Evolutionary conservation across 2,113 vertebrate species (phyloP), one percentile per base, ranked within the genome.

Genomic region (Puma concolor): DNA sequence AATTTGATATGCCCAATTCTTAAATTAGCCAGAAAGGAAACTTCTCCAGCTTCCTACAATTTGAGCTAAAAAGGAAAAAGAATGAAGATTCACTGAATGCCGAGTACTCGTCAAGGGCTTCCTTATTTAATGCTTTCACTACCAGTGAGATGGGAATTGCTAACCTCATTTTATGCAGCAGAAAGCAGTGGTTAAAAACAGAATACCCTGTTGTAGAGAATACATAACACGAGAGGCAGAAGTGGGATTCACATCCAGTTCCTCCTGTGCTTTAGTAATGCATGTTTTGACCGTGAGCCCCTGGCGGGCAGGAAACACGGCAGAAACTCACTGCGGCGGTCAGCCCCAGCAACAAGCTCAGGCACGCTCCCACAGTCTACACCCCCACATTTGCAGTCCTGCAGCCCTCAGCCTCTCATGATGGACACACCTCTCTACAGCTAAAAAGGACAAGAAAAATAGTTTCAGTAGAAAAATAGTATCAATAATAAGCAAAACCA

Each of bases 101-200:
- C n/a, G 15, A 66, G 21, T 64, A 36, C 36, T 41, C 50, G 36
- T 19, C 94, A 67, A 71, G 67, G 27, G 21, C 67, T 79, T 88
- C 80, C 71, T 81, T 86, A 72, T 50, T 89, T 89, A 80, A 93
- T 76, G 64, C 38, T 69, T 86, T 67, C 85, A 79, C 85, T n/a
- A n/a, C 48, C 50, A 63, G 69, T 36, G 31, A 50, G 54, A 94
- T 79, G 71, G 13, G 52, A 63, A 80, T 94, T 52, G 66, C 54
- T 85, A 81, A 92, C 17, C 48, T 66, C 36, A 48, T 48, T 88
- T 93, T 63, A 81, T 95, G 67, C 74, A 82, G 74, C 81, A 91
- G 64, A 90, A 92, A 86, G 33, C 36, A 16, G 41, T 52, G 29
- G 84, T 41, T 36, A 48, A 31, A 86, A 95, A 63, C 74, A 82